phyloP scores from a whole-genome alignment of 2,113 vertebrate genomes.

The Rhinolophus sinicus region DNA sequence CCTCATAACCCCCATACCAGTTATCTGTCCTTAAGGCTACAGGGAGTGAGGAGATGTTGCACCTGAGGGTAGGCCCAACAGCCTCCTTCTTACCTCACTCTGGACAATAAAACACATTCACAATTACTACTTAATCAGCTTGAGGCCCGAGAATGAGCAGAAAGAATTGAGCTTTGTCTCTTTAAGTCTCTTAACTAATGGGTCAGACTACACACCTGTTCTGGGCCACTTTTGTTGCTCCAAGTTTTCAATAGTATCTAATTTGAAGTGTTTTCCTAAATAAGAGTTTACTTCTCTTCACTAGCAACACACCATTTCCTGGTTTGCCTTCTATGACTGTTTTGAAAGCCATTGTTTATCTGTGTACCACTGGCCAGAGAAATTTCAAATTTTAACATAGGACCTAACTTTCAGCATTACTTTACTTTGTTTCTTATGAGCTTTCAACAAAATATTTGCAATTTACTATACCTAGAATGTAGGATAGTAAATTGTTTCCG shows the following conservation, averaged over 20 bases:
- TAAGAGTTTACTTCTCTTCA: not conserved
- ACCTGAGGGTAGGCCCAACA: not conserved
- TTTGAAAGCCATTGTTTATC: not conserved
- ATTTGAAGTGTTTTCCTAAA: not conserved
- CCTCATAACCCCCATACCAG: not conserved
- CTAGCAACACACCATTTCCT: not conserved
- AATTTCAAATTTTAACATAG: not conserved
- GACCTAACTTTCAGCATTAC: not conserved
- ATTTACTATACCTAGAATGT: not conserved
- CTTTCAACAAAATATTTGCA: not conserved
- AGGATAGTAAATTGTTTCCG: not conserved
- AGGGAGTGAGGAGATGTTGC: rapidly evolving
- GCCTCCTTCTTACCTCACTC: not conserved
- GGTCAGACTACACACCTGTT: not conserved
- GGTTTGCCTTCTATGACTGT: not conserved
- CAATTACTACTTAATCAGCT: not conserved
- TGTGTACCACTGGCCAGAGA: not conserved
- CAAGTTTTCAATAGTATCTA: not conserved
- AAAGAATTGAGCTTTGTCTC: not conserved
- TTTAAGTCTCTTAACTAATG: not conserved
- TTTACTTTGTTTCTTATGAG: constrained; percentile 6
- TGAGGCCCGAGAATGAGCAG: not conserved
- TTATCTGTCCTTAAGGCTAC: not conserved
- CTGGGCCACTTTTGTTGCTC: not conserved
- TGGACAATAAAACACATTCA: not conserved